phyloP scores from a whole-genome alignment of 92 coral and sea anemone species.

The Paramuricea clavata region DNA sequence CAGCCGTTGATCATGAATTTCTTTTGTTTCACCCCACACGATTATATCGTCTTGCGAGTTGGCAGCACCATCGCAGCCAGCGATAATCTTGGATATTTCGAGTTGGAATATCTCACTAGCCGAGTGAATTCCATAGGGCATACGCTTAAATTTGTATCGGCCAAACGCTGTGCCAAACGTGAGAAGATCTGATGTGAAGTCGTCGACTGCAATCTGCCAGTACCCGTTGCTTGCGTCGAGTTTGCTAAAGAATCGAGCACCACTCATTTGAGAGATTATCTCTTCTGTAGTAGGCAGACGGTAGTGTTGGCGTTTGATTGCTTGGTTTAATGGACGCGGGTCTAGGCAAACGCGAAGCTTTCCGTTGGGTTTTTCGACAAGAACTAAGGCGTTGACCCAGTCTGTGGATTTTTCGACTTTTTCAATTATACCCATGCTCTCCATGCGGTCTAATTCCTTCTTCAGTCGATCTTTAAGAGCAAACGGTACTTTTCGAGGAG shows the following conservation, averaged over 20 bases:
- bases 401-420: conserved; percentile 21
- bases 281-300: conserved; percentile 46
- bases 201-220: conserved; percentile 22
- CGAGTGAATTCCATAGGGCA: conserved; percentile 56
- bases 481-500: conserved; percentile 20
- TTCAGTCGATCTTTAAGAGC: conserved; percentile 11
- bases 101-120: conserved; percentile 57
- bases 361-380: conserved; percentile 21
- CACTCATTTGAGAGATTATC: conserved; percentile 37
- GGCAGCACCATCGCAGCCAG: conserved; percentile 36
- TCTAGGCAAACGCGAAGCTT: conserved; percentile 13
- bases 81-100: conserved; percentile 44
- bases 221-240: conserved; percentile 42
- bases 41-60: conserved; percentile 54
- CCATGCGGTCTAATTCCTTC: conserved; percentile 31
- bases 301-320: conserved; percentile 33
- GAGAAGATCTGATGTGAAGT: conserved; percentile 3
- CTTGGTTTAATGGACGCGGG: conserved; percentile 17
- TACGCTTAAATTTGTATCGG: conserved; percentile 41
- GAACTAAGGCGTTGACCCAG: conserved; percentile 23
- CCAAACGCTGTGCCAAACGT: conserved; percentile 34
- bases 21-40: conserved; percentile 53
- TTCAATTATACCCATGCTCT: conserved; percentile 11
- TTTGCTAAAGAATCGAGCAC: conserved; percentile 37
- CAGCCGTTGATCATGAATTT: conserved; percentile 41